Conservation (phyloP, 1,140 invertebrate genomes). For the Papilio xuthus region DNA sequence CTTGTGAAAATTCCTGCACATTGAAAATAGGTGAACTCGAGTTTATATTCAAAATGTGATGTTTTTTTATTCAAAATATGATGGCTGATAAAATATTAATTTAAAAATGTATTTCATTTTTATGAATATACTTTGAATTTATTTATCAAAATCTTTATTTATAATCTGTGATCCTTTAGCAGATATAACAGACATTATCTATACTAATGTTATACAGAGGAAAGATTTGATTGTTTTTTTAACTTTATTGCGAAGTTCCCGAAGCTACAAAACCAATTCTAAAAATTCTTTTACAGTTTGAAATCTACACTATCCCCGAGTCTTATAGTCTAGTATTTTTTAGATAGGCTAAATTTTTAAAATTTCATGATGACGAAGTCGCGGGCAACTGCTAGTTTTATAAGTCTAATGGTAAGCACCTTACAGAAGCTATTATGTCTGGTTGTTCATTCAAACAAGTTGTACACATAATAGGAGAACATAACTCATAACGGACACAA, state of each 20-base stretch:
- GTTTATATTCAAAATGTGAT: too few species aligned
- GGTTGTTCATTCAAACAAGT: background rate
- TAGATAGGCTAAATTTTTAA: too few species aligned
- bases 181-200: too few species aligned
- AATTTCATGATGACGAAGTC: too few species aligned
- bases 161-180: background rate
- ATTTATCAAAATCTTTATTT: background rate
- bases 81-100: slow-evolving; percentile 12
- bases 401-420: background rate
- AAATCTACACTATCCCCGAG: too few species aligned
- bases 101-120: background rate
- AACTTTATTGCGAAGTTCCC: too few species aligned
- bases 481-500: slow-evolving; percentile 27
- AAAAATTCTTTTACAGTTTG: too few species aligned
- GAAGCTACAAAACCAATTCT: too few species aligned
- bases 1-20: slow-evolving; percentile 34
- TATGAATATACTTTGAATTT: background rate
- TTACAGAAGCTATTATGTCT: background rate
- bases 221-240: too few species aligned
- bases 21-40: slow-evolving; percentile 34
- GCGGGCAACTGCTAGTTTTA: background rate
- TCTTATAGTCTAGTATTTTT: too few species aligned
- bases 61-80: background rate
- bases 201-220: too few species aligned
- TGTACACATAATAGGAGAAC: background rate